Conservation (phyloP, 2,888 invertebrate species). For the Biston betularia region DNA sequence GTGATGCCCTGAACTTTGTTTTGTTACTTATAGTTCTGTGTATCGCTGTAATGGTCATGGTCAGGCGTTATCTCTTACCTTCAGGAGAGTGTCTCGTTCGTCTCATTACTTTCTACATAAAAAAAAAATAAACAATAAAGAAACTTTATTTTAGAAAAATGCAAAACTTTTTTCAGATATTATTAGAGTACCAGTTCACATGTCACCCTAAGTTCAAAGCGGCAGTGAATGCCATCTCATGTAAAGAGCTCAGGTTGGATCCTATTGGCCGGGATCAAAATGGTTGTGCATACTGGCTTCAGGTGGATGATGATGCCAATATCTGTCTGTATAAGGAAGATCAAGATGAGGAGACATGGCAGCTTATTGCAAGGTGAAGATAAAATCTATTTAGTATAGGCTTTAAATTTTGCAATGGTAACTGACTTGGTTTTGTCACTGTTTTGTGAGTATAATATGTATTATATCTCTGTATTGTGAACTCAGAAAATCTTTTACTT, state of each 20-base stretch:
- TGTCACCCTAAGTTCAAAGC: conserved; percentile 96
- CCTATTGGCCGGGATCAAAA: conserved; percentile 96
- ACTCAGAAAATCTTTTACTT: no score
- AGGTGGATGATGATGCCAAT: conserved; percentile 95
- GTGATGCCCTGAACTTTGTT: no score
- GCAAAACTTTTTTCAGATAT: conserved; percentile 86
- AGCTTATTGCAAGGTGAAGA: conserved; percentile 93
- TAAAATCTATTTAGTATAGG: no score
- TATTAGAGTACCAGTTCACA: conserved; percentile 98
- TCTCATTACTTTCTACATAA: no score
- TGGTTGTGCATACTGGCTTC: conserved; percentile 97
- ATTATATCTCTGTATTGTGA: no score
- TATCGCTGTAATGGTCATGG: no score
- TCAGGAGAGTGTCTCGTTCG: no score
- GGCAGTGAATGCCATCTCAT: conserved; percentile 91
- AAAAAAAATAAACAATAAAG: background rate
- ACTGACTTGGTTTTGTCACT: background rate
- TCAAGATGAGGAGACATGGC: conserved; percentile 98
- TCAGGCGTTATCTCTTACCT: no score
- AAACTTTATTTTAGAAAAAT: background rate
- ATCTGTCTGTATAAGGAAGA: conserved; percentile 97
- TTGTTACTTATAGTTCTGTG: no score
- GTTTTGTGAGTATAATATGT: no score
- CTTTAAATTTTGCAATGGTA: background rate
- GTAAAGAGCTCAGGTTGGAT: conserved; percentile 92